Evolutionary conservation across 2,113 vertebrate genomes (phyloP).

Genomic region (Apodemus sylvaticus): DNA sequence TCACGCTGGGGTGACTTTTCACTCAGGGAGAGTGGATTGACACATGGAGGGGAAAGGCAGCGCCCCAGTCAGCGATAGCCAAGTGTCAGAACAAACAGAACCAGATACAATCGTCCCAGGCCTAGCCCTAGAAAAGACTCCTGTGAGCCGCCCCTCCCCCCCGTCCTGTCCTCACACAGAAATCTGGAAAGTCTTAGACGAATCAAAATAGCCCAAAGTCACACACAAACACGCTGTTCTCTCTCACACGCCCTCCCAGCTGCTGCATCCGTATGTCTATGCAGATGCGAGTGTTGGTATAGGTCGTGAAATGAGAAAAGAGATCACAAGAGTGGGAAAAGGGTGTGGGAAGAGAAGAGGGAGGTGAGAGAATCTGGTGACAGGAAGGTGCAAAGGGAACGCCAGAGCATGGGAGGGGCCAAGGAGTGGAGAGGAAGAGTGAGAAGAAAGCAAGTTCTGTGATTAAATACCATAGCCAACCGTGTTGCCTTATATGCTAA

Average conservation of each 20-base stretch:
- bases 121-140: not conserved
- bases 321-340: not conserved
- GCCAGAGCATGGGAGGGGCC: not conserved
- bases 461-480: not conserved
- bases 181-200: not conserved
- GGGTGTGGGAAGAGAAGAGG: not conserved
- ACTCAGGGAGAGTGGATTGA: not conserved
- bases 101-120: rapidly evolving
- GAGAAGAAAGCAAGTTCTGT: not conserved
- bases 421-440: not conserved
- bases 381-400: not conserved
- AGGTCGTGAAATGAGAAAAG: not conserved
- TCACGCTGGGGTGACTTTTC: not conserved
- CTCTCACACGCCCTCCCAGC: not conserved
- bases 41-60: not conserved
- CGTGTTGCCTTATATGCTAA: not conserved
- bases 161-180: not conserved
- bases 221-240: not conserved
- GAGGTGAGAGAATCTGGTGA: not conserved
- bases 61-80: not conserved
- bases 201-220: not conserved
- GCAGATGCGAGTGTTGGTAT: not conserved
- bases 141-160: not conserved
- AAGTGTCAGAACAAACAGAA: not conserved
- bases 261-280: not conserved